These are phyloP conservation scores for Tanypteryx hageni DNA, from an alignment of 2,888 invertebrate species.

Conservation along the genomic window DNA sequence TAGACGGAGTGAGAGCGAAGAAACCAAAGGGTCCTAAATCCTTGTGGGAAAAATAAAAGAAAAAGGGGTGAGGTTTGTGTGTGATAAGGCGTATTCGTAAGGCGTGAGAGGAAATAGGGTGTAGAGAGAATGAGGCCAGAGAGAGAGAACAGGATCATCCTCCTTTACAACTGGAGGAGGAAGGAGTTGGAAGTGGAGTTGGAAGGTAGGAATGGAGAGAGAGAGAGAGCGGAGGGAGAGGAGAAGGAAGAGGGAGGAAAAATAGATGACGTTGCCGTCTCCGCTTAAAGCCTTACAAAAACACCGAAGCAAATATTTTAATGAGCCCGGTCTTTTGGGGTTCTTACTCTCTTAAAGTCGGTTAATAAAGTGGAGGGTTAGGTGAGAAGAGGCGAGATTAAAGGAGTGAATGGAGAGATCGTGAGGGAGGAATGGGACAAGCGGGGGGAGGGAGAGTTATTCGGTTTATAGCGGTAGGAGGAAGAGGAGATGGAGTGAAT, in stretches of 20 bases:
- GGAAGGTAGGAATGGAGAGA: not conserved
- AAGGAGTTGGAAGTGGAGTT: not conserved
- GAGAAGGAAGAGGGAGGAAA: not conserved
- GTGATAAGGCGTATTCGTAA: not conserved
- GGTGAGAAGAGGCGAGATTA: not conserved
- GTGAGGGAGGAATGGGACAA: not conserved
- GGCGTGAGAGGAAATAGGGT: not conserved
- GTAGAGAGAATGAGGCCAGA: not conserved
- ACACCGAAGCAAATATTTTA: conserved; percentile 5
- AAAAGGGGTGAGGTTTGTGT: not conserved
- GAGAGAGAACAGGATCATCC: not conserved
- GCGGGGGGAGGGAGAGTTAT: not conserved
- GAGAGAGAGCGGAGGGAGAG: not conserved
- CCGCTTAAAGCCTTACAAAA: not conserved
- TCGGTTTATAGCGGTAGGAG: not conserved
- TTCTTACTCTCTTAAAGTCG: not conserved
- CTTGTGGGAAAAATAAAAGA: not conserved
- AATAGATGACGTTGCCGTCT: not conserved
- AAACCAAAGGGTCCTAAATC: not conserved
- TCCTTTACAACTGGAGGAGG: not conserved
- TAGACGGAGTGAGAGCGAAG: not conserved
- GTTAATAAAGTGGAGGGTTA: not conserved
- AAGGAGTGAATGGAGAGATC: not conserved
- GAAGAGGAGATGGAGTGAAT: not conserved
- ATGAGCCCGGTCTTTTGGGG: not conserved